These are phyloP conservation scores for Picus viridis DNA, from an alignment of 2,797 vertebrate species.

Conservation along the genomic window DNA sequence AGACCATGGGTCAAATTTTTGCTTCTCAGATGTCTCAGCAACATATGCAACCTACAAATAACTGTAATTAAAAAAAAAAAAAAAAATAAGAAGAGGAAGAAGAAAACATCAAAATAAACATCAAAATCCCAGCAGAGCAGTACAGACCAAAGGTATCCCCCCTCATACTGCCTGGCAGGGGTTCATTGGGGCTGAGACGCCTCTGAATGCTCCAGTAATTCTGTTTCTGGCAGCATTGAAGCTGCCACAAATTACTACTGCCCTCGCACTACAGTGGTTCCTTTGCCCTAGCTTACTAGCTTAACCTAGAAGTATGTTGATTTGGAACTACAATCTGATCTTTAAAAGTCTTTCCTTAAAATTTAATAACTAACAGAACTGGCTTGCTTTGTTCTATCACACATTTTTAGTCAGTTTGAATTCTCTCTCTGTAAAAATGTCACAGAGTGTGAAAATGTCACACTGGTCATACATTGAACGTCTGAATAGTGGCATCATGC, in stretches of 20 bases:
- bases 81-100: too few species aligned
- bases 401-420: not conserved
- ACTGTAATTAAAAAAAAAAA: not conserved
- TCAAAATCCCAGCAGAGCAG: not conserved
- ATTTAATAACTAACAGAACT: not conserved
- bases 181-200: not conserved
- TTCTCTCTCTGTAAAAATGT: not conserved
- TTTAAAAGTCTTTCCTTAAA: not conserved
- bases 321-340: not conserved
- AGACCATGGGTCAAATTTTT: not conserved
- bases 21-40: not conserved
- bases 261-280: not conserved
- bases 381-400: not conserved
- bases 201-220: not conserved
- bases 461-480: not conserved
- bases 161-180: not conserved
- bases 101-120: not conserved
- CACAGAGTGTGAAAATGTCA: not conserved
- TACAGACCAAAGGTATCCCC: not conserved
- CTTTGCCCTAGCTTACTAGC: not conserved
- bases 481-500: not conserved
- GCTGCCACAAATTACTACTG: not conserved
- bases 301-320: not conserved
- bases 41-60: not conserved
- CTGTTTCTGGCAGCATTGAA: not conserved